Base-by-base conservation (phyloP, 2,888 invertebrate species). In the Lissonota sp. region DNA sequence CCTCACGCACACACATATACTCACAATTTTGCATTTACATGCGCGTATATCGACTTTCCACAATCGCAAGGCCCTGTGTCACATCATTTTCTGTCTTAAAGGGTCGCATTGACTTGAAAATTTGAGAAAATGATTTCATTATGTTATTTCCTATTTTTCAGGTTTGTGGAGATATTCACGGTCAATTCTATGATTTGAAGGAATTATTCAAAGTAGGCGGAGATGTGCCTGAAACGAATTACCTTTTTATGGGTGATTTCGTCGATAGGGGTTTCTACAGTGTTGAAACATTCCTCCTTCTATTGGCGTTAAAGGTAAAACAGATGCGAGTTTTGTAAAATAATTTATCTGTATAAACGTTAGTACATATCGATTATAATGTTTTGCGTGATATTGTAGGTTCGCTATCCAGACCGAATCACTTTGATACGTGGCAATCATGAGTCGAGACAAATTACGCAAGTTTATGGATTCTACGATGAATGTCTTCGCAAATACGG, bases 141-240 rank as follows among this genome's bases (percentile, higher is more conserved):
- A n/a, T n/a, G n/a, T n/a, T n/a, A n/a, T n/a, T n/a, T n/a, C n/a
- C n/a, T n/a, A n/a, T n/a, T n/a, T 84, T 87, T 49, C 91, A 98
- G 98, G 99, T 99, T 10, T 99, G 99, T 93, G 99, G 99, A 80
- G 99, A 99, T 92, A 99, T 99, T 86, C 99, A 99, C 92, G 99
- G 99, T 7, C 99, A 99, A 93, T 99, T 99, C 93, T 99, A 99
- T 93, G 99, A 99, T 93, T 94, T 99, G 62, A 99, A 98, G 93
- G 98, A 99, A 93, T 93, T 99, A 57, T 98, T 99, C 90, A 99
- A 98, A 96, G 99, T 99, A 37, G 99, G 99, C 55, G 99, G 99
- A 26, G 98, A 99, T 95, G 99, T 99, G 71, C 99, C 99, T 10
- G 99, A 99, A 93, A 99, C 99, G 84, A 99, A 99, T 93, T 99